phyloP scores from a whole-genome alignment of 64 coral and sea anemone species.

The Porites lutea region DNA sequence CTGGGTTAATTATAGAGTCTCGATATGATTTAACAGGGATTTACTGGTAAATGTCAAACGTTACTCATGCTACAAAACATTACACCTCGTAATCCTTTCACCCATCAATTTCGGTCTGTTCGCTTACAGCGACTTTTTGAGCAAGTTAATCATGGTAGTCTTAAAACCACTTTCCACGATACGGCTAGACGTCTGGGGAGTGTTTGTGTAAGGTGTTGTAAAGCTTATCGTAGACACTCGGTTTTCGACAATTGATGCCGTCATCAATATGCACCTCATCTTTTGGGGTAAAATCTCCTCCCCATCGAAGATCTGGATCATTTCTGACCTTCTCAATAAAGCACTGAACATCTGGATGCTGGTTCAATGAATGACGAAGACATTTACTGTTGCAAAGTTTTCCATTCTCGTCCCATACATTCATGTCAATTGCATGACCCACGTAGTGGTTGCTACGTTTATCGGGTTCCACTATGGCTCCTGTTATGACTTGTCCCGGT shows the following conservation, averaged over 20 bases:
- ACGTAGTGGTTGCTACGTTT: slow-evolving; percentile 46
- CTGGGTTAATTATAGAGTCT: too few species aligned
- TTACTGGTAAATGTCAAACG: too few species aligned
- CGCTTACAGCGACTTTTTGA: too few species aligned
- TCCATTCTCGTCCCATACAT: background rate
- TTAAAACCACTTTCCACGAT: too few species aligned
- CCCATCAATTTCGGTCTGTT: too few species aligned
- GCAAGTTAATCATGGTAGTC: too few species aligned
- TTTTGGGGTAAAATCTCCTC: slow-evolving; percentile 20
- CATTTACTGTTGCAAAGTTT: slow-evolving; percentile 40
- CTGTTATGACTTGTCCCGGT: background rate
- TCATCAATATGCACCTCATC: slow-evolving; percentile 54
- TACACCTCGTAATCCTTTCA: too few species aligned
- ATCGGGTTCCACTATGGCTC: slow-evolving; percentile 43
- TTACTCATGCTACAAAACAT: too few species aligned
- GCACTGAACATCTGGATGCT: slow-evolving; percentile 1
- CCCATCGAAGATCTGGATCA: slow-evolving; percentile 25
- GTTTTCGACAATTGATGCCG: background rate
- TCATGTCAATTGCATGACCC: slow-evolving; percentile 63
- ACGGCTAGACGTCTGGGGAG: background rate
- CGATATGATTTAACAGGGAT: too few species aligned
- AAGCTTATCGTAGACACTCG: background rate
- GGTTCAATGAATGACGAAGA: background rate
- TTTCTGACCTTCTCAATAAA: slow-evolving; percentile 34
- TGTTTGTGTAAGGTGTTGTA: slow-evolving; percentile 17